Evolutionary conservation across 2,113 vertebrate species (phyloP), one percentile per base, ranked within the genome.

Genomic region (Axis porcinus): DNA sequence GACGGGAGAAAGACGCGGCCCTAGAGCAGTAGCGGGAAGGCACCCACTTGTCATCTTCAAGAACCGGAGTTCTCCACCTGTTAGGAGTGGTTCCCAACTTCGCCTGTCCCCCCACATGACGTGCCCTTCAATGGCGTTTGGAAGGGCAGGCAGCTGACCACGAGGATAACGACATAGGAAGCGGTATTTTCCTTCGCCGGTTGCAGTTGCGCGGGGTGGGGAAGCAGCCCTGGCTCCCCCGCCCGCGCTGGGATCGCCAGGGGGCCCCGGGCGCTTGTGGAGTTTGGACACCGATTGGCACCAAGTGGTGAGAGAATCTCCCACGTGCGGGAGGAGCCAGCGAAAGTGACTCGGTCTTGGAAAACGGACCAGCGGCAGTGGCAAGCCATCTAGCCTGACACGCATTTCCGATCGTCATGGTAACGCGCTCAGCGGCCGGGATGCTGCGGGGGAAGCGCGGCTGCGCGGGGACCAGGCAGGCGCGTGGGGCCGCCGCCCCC

Each of bases 371-470:
- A 67, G 87, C 74, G 58, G 17, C 55, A 25, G n/a, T 27, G 47
- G 70, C 86, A 40, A 78, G 55, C 64, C 54, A 40, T 62, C 64
- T 76, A 28, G 54, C 45, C 43, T 14, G 40, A 85, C 40, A 28
- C 1, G 62, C 67, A 50, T 91, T 92, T 79, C 50, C 14, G 3
- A 89, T 97, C 55, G 78, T n/a, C 97, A 96, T 64, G 89, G 94
- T 60, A 97, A 96, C 96, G 4, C 19, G 8, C 7, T 45, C 55
- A 1, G 55, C 14, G 2, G 36, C 25, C 0, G 2, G 45, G 52
- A 10, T 27, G 13, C 6, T 4, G 54, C n/a, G 27, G 55, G 9
- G 81, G 57, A 92, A 54, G 52, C 5, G 52, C 58, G 1, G 52
- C 43, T 70, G 81, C 2, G 19, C 58, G 10, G 0, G 2, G n/a